Evolutionary conservation across 2,797 vertebrate genomes (phyloP).

Genomic region (Falco naumanni): DNA sequence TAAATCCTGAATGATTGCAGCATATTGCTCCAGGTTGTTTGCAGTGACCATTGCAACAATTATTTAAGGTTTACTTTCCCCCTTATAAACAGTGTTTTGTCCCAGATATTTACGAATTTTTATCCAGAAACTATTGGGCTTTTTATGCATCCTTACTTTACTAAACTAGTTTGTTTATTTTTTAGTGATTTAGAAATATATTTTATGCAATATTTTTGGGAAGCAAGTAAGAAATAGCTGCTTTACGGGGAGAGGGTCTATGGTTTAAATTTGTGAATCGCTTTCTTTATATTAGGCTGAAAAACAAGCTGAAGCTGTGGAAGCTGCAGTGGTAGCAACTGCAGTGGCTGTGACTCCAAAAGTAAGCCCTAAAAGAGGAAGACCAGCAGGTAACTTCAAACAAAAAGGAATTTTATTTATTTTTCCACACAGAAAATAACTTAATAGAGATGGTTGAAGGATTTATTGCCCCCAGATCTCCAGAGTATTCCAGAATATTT

Average conservation of each 20-base stretch:
- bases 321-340: neutral
- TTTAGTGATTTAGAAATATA: neutral
- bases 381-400: constrained; percentile 70
- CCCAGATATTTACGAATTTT: neutral
- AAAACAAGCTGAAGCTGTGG: constrained; percentile 72
- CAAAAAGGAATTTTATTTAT: neutral
- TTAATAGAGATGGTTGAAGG: neutral
- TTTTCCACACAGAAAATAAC: neutral
- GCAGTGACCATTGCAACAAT: neutral
- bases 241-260: neutral
- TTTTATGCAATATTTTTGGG: neutral
- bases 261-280: neutral
- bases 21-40: neutral
- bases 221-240: neutral
- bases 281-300: constrained; percentile 69
- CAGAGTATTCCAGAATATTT: neutral
- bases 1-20: neutral
- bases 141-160: neutral
- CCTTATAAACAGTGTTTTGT: neutral
- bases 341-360: constrained; percentile 48
- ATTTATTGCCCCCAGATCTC: neutral
- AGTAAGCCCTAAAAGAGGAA: constrained; percentile 75
- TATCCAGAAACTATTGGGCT: neutral
- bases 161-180: neutral
- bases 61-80: neutral